Evolutionary conservation across 2,888 invertebrate species (phyloP).

Genomic region (Teleogryllus oceanicus): DNA sequence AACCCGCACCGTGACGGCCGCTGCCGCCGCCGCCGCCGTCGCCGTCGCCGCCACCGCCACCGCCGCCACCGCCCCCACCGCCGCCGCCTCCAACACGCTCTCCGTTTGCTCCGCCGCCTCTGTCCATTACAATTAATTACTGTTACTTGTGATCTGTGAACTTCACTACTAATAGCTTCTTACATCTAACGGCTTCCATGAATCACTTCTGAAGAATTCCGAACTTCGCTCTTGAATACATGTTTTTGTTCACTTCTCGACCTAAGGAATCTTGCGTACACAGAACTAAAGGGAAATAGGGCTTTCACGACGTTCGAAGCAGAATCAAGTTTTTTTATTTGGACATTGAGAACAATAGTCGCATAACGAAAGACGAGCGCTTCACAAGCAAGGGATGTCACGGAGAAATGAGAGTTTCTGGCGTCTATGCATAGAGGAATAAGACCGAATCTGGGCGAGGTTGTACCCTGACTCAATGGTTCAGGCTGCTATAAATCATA

Average conservation of each 20-base stretch:
- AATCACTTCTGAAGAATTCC: slow-evolving; percentile 1
- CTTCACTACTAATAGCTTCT: slow-evolving; percentile 1
- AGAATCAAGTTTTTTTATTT: neutral
- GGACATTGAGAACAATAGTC: neutral
- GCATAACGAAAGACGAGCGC: neutral
- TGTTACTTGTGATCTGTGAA: slow-evolving; percentile 11
- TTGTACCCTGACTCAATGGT: too few relatives aligned
- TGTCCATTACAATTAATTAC: slow-evolving; percentile 1
- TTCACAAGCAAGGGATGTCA: neutral
- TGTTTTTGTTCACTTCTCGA: neutral
- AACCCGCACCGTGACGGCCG: too few relatives aligned
- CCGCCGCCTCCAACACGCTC: too few relatives aligned
- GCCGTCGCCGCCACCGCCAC: neutral
- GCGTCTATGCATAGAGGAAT: neutral
- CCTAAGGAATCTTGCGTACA: slow-evolving; percentile 1
- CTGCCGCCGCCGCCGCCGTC: too few relatives aligned
- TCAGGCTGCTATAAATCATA: too few relatives aligned
- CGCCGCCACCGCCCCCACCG: too few relatives aligned
- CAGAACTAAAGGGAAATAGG: neutral
- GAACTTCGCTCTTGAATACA: neutral
- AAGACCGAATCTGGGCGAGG: neutral
- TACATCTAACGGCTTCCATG: slow-evolving; percentile 9
- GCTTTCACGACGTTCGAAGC: neutral
- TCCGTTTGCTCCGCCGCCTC: neutral
- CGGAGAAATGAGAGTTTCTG: neutral